Percentiles rank a stretch among this genome's conserved stretches.
Evolutionary conservation across 1,140 invertebrate species (phyloP).

Genomic region (Prorops nasuta): DNA sequence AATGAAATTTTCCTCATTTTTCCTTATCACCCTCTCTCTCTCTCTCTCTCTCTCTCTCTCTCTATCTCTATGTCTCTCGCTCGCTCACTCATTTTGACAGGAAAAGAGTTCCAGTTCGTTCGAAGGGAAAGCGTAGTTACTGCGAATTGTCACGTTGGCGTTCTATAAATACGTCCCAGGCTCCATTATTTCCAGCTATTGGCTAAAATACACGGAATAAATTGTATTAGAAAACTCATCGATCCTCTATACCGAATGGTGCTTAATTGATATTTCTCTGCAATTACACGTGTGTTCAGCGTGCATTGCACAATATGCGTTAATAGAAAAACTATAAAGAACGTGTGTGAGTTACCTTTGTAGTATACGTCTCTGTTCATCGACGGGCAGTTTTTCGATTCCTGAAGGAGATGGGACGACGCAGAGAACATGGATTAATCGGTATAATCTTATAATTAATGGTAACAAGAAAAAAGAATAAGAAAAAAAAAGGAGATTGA

Average conservation of each 20-base stretch:
- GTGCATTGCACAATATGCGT: too few species aligned
- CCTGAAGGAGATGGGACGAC: too few species aligned
- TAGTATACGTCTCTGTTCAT: conserved; percentile 86
- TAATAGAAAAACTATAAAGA: too few species aligned
- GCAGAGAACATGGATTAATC: too few species aligned
- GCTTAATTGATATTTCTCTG: too few species aligned
- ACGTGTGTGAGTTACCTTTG: too few species aligned
- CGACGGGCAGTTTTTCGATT: conserved; percentile 78
- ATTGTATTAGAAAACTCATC: not conserved
- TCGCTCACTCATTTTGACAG: too few species aligned
- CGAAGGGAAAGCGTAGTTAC: conserved; percentile 46
- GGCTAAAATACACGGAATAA: conserved; percentile 33
- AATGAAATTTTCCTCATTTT: conserved; percentile 37
- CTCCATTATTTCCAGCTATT: conserved; percentile 53
- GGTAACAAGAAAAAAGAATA: not conserved
- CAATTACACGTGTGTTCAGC: not conserved
- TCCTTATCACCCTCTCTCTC: conserved; percentile 44
- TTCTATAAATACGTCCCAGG: conserved; percentile 23
- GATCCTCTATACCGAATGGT: not conserved
- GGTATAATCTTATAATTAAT: too few species aligned
- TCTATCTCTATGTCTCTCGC: too few species aligned
- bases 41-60: too few species aligned
- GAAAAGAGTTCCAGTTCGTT: conserved; percentile 43
- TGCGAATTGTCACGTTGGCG: conserved; percentile 26
- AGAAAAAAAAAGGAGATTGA: not conserved